Evolutionary conservation across 1,140 invertebrate species (phyloP).

Genomic region (Paramacrobiotus metropolitanus): DNA sequence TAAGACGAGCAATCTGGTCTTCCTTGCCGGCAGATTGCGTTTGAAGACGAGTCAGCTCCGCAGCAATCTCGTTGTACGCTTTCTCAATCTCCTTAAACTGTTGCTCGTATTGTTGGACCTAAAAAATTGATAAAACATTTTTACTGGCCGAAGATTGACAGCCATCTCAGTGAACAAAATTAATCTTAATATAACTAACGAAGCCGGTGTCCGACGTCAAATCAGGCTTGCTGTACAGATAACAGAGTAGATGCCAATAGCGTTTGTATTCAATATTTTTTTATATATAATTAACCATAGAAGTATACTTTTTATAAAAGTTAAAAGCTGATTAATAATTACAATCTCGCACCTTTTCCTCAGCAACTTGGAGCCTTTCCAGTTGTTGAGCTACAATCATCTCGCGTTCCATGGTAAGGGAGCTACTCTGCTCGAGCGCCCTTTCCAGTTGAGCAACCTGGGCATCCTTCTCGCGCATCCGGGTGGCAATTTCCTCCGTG

Average conservation of each 20-base stretch:
- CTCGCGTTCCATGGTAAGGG: background rate
- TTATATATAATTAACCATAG: too few relatives aligned
- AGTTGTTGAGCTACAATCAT: background rate
- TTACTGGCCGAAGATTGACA: too few relatives aligned
- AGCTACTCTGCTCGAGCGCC: background rate
- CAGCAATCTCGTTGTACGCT: background rate
- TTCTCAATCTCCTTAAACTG: background rate
- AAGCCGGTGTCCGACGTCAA: too few relatives aligned
- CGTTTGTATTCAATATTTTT: too few relatives aligned
- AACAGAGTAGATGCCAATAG: too few relatives aligned
- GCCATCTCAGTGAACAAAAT: too few relatives aligned
- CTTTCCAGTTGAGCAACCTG: background rate
- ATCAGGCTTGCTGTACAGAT: too few relatives aligned
- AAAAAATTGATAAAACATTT: background rate
- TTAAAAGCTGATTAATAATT: background rate
- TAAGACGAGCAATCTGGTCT: background rate
- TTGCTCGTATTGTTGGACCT: background rate
- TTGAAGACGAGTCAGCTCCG: background rate
- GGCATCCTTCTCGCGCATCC: background rate
- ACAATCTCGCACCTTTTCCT: slow-evolving; percentile 4
- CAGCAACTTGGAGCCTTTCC: background rate
- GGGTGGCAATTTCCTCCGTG: background rate
- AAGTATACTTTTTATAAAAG: too few relatives aligned
- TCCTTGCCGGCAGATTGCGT: background rate
- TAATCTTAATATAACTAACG: too few relatives aligned